These are phyloP conservation scores for Podotricha telesiphe DNA, from an alignment of 2,888 invertebrate species.

Conservation along the genomic window DNA sequence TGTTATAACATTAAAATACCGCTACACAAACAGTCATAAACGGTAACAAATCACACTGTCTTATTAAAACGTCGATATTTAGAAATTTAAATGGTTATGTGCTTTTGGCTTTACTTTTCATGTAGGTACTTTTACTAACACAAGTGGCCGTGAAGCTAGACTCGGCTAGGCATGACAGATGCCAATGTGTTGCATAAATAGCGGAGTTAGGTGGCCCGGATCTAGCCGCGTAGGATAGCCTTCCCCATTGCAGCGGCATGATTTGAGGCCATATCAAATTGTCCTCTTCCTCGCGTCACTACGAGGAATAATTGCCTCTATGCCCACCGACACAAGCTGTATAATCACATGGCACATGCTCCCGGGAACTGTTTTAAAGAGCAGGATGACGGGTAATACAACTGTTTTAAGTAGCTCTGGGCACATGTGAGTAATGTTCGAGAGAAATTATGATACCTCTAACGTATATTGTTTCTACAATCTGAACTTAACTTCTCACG, in stretches of 20 bases:
- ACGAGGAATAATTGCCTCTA: conserved; percentile 67
- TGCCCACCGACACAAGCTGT: conserved; percentile 61
- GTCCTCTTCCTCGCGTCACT: conserved; percentile 72
- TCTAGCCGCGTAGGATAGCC: conserved; percentile 71
- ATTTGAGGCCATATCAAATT: conserved; percentile 82
- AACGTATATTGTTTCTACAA: conserved; percentile 13
- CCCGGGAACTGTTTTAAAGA: conserved; percentile 53
- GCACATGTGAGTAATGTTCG: conserved; percentile 35
- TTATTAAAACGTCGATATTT: background rate
- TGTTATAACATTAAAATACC: conserved; percentile 14
- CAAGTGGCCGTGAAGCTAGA: conserved; percentile 33
- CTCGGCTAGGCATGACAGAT: conserved; percentile 38
- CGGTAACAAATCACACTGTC: background rate
- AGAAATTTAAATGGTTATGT: background rate
- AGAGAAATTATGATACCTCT: conserved; percentile 28
- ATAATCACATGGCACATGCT: conserved; percentile 56
- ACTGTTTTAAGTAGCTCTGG: conserved; percentile 40
- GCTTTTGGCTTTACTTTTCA: conserved; percentile 11
- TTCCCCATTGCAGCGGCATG: conserved; percentile 71
- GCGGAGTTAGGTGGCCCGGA: conserved; percentile 62
- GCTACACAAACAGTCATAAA: background rate
- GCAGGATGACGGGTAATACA: conserved; percentile 49
- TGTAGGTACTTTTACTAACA: conserved; percentile 31
- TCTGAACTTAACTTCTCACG: conserved; percentile 19
- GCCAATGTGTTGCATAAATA: conserved; percentile 55